Evolutionary conservation across 2,113 vertebrate genomes (phyloP).

Genomic region (Ailuropoda melanoleuca): DNA sequence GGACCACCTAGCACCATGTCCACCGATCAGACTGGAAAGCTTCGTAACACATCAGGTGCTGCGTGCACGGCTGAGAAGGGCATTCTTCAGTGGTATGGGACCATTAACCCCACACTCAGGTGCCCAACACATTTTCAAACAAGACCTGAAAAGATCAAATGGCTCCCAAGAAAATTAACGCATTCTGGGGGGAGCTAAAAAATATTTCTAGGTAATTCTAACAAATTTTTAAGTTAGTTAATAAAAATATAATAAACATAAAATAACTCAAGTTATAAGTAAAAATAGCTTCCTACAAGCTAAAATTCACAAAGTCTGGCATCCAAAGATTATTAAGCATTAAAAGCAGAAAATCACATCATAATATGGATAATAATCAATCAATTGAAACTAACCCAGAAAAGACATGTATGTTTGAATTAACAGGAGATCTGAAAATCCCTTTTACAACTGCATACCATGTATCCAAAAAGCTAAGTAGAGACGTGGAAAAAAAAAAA

Average conservation of each 20-base stretch:
- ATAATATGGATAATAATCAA: not conserved
- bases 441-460: not conserved
- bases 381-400: not conserved
- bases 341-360: not conserved
- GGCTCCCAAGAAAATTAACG: not conserved
- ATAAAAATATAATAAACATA: not conserved
- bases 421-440: not conserved
- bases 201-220: not conserved
- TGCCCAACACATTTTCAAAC: not conserved
- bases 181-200: not conserved
- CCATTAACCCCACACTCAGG: no score
- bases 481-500: not conserved
- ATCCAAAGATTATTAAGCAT: not conserved
- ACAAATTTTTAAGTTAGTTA: not conserved
- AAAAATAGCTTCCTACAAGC: not conserved
- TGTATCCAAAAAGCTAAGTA: not conserved
- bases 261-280: not conserved
- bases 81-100: not conserved
- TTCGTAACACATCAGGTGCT: fast-evolving
- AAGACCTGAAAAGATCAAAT: not conserved
- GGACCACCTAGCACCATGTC: not conserved
- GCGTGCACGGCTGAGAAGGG: not conserved
- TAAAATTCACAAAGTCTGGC: not conserved
- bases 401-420: not conserved
- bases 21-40: fast-evolving